Evolutionary conservation across 2,888 invertebrate genomes (phyloP).

Genomic region (Rhimphoctona megacephalus): DNA sequence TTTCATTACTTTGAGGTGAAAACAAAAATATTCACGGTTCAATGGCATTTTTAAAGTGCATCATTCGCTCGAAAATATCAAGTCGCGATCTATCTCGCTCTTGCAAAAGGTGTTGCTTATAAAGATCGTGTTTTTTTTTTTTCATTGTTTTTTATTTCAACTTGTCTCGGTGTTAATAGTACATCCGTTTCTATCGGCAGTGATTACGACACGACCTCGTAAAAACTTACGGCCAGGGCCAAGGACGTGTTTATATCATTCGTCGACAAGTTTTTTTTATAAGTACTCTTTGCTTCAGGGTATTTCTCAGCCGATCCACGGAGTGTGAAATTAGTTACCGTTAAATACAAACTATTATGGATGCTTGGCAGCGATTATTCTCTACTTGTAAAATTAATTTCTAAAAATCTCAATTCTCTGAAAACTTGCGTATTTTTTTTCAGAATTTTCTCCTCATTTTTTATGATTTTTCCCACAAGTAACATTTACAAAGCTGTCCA

Average conservation of each 20-base stretch:
- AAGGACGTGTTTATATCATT: constrained; percentile 21
- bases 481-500: background rate
- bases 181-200: constrained; percentile 7
- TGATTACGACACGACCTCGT: constrained; percentile 22
- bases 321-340: constrained; percentile 24
- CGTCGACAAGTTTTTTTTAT: constrained; percentile 9
- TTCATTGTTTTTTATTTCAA: background rate
- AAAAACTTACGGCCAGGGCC: constrained; percentile 35
- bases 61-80: constrained; percentile 25
- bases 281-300: background rate
- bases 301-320: background rate
- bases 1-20: background rate
- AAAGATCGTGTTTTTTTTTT: background rate
- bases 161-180: constrained; percentile 8
- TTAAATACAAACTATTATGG: background rate
- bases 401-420: background rate
- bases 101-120: constrained; percentile 16
- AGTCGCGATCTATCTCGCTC: constrained; percentile 13
- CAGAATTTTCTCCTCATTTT: background rate
- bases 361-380: background rate
- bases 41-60: constrained; percentile 29
- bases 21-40: constrained; percentile 57
- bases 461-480: background rate
- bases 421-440: too few relatives aligned
- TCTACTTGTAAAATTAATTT: background rate